Conservation (phyloP, 2,113 vertebrate species). For the Pomatorhinus ruficollis region DNA sequence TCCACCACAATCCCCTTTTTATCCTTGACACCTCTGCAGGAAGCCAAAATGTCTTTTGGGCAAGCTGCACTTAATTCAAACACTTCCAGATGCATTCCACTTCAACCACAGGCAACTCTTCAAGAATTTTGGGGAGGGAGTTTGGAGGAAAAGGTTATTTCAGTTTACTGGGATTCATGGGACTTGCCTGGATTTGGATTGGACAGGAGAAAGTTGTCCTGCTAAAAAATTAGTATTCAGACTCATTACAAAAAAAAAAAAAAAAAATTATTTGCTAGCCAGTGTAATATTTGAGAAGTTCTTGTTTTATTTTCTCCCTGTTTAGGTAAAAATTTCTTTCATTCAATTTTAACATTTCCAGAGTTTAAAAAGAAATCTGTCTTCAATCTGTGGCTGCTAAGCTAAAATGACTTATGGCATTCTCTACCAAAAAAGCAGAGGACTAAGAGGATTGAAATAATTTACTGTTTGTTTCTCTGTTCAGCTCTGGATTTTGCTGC, state of each 20-base stretch:
- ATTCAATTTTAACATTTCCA: not conserved
- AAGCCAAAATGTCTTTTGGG: constrained; percentile 34
- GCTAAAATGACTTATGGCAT: not conserved
- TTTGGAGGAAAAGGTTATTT: constrained; percentile 36
- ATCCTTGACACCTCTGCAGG: constrained; percentile 17
- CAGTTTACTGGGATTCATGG: constrained; percentile 19
- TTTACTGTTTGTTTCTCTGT: constrained; percentile 13
- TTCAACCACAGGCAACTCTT: not conserved
- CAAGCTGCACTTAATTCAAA: not conserved
- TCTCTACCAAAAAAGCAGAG: not conserved
- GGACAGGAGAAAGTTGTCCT: not conserved
- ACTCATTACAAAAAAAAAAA: not conserved
- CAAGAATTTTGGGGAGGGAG: constrained; percentile 29
- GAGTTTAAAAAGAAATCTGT: not conserved
- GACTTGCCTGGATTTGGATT: not conserved
- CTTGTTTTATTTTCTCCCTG: not conserved
- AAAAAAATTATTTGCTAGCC: not conserved
- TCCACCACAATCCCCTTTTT: not conserved
- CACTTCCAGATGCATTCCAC: not conserved
- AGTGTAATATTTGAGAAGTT: not conserved
- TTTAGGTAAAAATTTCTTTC: not conserved
- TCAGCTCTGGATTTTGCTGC: not conserved
- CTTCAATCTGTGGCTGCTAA: not conserved
- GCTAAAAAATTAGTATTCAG: not conserved
- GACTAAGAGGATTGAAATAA: constrained; percentile 19